Evolutionary conservation across 1,140 invertebrate species (phyloP).

Genomic region (Dufourea novaeangliae): DNA sequence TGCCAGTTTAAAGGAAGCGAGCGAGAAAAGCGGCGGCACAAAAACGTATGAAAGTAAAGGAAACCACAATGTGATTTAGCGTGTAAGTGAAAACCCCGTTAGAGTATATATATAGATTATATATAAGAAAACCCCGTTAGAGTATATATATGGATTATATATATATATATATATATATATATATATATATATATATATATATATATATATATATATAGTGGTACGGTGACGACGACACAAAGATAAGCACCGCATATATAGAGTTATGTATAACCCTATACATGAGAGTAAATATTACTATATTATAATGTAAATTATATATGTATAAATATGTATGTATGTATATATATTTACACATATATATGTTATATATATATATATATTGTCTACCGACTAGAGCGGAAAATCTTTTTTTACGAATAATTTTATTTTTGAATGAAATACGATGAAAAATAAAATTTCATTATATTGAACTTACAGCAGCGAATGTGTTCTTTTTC

Average conservation of each 20-base stretch:
- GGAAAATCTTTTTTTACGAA: slow-evolving; percentile 80
- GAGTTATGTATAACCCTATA: slow-evolving; percentile 61
- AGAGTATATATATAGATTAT: slow-evolving; percentile 62
- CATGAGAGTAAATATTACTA: slow-evolving; percentile 67
- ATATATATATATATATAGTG: slow-evolving; percentile 19
- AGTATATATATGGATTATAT: slow-evolving; percentile 52
- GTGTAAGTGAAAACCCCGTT: slow-evolving; percentile 77
- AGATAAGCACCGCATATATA: slow-evolving; percentile 49
- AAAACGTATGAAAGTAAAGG: slow-evolving; percentile 76
- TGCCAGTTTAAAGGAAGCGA: slow-evolving; percentile 3
- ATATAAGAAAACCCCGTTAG: slow-evolving; percentile 75
- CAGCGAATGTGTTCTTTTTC: slow-evolving; percentile 44
- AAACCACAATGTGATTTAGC: slow-evolving; percentile 80
- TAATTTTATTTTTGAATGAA: slow-evolving; percentile 82
- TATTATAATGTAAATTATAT: slow-evolving; percentile 67
- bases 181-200: neutral
- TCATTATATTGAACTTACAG: slow-evolving; percentile 72
- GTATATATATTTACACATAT: slow-evolving; percentile 31
- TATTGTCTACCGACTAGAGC: slow-evolving; percentile 71
- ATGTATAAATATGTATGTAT: slow-evolving; percentile 56
- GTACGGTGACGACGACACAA: slow-evolving; percentile 42
- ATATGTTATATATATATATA: slow-evolving; percentile 46
- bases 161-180: slow-evolving; percentile 35
- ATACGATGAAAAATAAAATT: slow-evolving; percentile 78
- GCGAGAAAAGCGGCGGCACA: slow-evolving; percentile 66